Evolutionary conservation across 2,113 vertebrate species (phyloP), one percentile per base, ranked within the genome.

Genomic region (Etia nguti): DNA sequence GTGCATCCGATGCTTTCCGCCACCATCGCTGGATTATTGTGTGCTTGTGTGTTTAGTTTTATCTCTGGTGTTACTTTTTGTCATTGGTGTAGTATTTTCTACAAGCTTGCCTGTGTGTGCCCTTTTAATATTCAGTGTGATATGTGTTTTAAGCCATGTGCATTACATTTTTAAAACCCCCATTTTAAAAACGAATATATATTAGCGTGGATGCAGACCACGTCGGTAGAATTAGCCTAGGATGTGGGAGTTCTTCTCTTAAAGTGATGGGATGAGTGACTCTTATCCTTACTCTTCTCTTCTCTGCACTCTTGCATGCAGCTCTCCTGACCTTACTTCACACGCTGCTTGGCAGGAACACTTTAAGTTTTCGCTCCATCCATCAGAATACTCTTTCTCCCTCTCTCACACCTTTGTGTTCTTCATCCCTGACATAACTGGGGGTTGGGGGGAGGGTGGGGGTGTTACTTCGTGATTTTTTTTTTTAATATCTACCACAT

Each of bases 401-500:
- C 57, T 54, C 81, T 75, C 81, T 82, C 83, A 89, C 86, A 89
- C 86, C 84, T 65, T 75, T 34, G 7, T 79, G 79, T 80, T 70
- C 68, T 48, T 55, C 62, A 55, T n/a, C 56, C 29, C 38, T 77
- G 75, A 70, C 83, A 82, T 84, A 86, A 88, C 88, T 48, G 86
- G 77, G 68, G 36, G 84, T 38, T 36, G 60, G 92, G 88, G 16
- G 60, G 92, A 88, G 16, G 85, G 80, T 36, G 34, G 92, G 88
- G 22, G 68, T 29, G 26, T 85, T 87, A 85, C 90, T 73, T 93
- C 89, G 93, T 96, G 88, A 88, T 91, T 93, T 94, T 95, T 95
- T 91, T 93, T 94, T 95, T 95, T 93, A 89, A 95, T 94, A 91
- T 90, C 77, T 88, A 79, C 54, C 79, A 60, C 91, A 88, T 92